A percentile compares a stretch with the other conserved stretches of the same genome.
phyloP scores from a whole-genome alignment of 2,888 invertebrate genomes.

The Halictus ligatus region DNA sequence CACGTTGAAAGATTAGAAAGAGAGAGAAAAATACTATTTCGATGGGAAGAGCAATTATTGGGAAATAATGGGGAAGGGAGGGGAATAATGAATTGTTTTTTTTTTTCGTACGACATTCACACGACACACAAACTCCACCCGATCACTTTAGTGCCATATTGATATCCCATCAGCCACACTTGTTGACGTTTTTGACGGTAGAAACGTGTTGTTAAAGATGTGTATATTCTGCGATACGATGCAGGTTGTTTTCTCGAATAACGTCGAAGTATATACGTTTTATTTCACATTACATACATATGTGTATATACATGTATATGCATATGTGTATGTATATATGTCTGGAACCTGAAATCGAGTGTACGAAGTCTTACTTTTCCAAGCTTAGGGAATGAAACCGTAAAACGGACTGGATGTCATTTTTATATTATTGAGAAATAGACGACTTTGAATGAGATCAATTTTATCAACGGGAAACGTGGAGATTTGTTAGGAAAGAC shows the following conservation, averaged over 20 bases:
- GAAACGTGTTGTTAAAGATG: conserved; percentile 73
- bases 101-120: conserved; percentile 59
- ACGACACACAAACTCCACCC: conserved; percentile 60
- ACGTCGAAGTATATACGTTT: conserved; percentile 60
- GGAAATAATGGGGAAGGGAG: not conserved
- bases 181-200: conserved; percentile 73
- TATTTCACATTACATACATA: conserved; percentile 64
- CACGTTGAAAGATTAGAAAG: not conserved
- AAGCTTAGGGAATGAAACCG: not conserved
- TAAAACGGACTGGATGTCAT: not conserved
- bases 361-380: not conserved
- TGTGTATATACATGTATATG: conserved; percentile 30
- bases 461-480: not conserved
- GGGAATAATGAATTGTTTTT: conserved; percentile 28
- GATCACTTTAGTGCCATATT: conserved; percentile 79
- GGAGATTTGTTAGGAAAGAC: not conserved
- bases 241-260: conserved; percentile 70
- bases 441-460: not conserved
- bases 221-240: conserved; percentile 69
- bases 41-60: not conserved
- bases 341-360: not conserved
- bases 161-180: conserved; percentile 71
- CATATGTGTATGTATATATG: not conserved
- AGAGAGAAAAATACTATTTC: not conserved
- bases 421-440: not conserved